Conservation (phyloP, 2,797 vertebrate genomes). For the Adelosebastes latens region DNA sequence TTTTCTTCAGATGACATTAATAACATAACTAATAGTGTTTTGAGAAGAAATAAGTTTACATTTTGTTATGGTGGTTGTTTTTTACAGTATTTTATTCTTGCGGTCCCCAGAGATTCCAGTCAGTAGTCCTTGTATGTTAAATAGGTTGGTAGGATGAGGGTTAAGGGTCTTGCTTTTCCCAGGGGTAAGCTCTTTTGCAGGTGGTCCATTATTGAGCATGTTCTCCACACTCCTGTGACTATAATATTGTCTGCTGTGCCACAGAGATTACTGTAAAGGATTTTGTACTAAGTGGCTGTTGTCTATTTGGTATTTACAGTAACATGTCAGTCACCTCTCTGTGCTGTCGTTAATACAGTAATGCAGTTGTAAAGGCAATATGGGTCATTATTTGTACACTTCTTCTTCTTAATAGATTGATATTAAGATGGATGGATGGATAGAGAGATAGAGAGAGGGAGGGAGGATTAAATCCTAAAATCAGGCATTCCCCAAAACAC, state of each 20-base stretch:
- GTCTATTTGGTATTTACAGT: conserved; percentile 7
- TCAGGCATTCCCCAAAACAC: not conserved
- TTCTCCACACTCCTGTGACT: conserved; percentile 7
- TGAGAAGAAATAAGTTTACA: too few species aligned
- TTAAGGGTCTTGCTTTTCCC: not conserved
- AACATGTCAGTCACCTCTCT: not conserved
- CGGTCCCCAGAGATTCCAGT: too few species aligned
- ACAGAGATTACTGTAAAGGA: conserved; percentile 9
- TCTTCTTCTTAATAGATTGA: not conserved
- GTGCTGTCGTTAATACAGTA: not conserved
- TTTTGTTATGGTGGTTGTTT: too few species aligned
- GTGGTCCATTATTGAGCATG: not conserved
- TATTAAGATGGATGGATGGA: not conserved
- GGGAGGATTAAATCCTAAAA: too few species aligned
- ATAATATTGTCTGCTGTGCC: conserved; percentile 6
- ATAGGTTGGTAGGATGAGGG: too few species aligned
- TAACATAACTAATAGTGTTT: too few species aligned
- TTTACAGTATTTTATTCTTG: too few species aligned
- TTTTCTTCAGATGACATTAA: too few species aligned
- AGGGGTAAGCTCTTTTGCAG: conserved; percentile 1
- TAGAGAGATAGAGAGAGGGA: not conserved
- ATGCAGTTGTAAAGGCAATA: not conserved
- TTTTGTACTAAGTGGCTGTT: not conserved
- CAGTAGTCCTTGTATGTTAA: too few species aligned
- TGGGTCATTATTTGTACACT: not conserved